Base-by-base conservation (phyloP, 2,888 invertebrate genomes). In the Caradrina kadenii region DNA sequence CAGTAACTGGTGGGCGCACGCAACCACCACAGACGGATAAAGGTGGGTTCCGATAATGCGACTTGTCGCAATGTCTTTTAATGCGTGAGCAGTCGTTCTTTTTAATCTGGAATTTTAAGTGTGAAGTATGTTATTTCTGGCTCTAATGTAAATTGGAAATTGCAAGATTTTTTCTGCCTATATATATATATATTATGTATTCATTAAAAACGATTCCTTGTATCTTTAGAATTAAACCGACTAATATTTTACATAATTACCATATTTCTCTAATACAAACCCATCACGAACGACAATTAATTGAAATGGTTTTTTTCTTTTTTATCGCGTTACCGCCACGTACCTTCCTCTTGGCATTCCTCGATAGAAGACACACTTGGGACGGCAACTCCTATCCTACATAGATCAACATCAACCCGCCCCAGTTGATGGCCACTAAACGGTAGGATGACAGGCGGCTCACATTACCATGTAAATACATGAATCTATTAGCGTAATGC, bases 1-100 rank as follows among this genome's bases (percentile, higher is more conserved):
- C 86, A 76, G 82, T 86, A 86, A 86, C 85, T 85, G 82, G 86
- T 84, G 83, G 81, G 79, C 76, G 83, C 90, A 92, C 92, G 91
- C 91, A 80, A 81, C 81, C 75, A 76, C 79, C 71, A 74, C 77
- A 77, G 73, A 62, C n/a, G 6, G 52, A 67, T 84, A 86, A 78
- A 53, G 80, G 49, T 31, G 5, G 59, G 73, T 84, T 80, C 52
- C 13, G 48, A 53, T 60, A 59, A 48, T 3, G 61, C 73, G 70
- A 70, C 50, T 77, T 31, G 62, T 65, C 49, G 67, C 17, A 10
- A 1, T 19, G 45, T 50, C 17, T 17, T 45, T 54, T 31, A 49
- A 56, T 59, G 53, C 53, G 13, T 21, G 11, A 39, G 2, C 13
- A 39, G 17, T 8, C 13, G 56, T 39, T 58, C 1, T 42, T 42